These are phyloP conservation scores for Oreochromis mossambicus DNA, from an alignment of 2,797 vertebrate species.

Conservation along the genomic window DNA sequence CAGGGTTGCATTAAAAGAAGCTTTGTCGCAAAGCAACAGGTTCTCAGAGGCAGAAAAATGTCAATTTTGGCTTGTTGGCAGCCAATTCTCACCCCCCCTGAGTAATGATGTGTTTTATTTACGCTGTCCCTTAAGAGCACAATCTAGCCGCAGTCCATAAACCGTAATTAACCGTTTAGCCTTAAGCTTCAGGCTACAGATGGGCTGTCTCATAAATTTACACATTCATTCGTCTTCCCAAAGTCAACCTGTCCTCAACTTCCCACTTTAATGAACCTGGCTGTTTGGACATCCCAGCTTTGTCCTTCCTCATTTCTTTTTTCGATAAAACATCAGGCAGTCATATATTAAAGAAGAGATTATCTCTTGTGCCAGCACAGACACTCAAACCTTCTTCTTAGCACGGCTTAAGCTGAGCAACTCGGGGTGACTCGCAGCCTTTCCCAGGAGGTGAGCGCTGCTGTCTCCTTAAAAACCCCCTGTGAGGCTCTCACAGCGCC, in stretches of 20 bases:
- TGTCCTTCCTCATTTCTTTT: neutral
- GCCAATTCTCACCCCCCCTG: conserved; percentile 54
- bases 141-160: conserved; percentile 73
- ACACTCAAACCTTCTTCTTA: conserved; percentile 61
- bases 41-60: conserved; percentile 81
- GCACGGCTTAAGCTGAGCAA: conserved; percentile 37
- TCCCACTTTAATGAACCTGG: conserved; percentile 53
- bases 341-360: conserved; percentile 49
- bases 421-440: conserved; percentile 3
- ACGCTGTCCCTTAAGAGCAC: conserved; percentile 69
- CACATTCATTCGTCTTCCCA: conserved; percentile 69
- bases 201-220: conserved; percentile 71
- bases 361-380: conserved; percentile 57
- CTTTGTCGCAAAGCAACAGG: conserved; percentile 87
- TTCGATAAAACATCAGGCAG: conserved; percentile 24
- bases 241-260: conserved; percentile 59
- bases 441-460: conserved; percentile 59
- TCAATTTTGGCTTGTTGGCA: conserved; percentile 69
- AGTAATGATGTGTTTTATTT: conserved; percentile 85
- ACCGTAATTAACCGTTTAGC: conserved; percentile 76
- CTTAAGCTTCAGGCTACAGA: conserved; percentile 70
- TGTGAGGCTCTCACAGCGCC: neutral
- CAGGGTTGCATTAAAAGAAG: conserved; percentile 75
- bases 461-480: conserved; percentile 26
- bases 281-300: conserved; percentile 45